These are phyloP conservation scores for Ammodramus savannarum DNA, from an alignment of 2,113 vertebrate genomes.

Conservation along the genomic window DNA sequence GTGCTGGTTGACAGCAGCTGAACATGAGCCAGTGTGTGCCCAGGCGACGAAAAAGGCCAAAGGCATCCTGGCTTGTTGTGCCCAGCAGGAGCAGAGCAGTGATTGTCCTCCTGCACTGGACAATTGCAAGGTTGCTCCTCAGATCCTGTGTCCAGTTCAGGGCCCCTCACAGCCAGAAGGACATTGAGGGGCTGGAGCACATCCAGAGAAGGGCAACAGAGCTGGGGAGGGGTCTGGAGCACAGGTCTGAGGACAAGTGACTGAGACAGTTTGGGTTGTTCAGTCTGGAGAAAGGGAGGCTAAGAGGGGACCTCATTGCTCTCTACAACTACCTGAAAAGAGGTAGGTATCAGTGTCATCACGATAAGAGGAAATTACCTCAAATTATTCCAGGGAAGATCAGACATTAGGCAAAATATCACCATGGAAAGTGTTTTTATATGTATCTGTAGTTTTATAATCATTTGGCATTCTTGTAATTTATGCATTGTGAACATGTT, in stretches of 20 bases:
- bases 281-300: background rate
- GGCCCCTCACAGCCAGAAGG: too few species aligned
- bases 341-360: background rate
- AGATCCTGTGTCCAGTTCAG: background rate
- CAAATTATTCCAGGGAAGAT: background rate
- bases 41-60: background rate
- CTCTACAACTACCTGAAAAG: background rate
- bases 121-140: accelerated
- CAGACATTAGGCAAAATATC: background rate
- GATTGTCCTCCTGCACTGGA: accelerated
- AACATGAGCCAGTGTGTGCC: background rate
- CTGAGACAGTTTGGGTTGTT: background rate
- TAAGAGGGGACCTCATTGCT: background rate
- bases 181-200: accelerated
- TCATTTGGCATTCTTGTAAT: background rate
- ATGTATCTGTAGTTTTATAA: background rate
- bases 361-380: background rate
- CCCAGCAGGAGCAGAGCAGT: background rate
- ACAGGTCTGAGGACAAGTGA: background rate
- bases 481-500: background rate
- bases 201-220: accelerated
- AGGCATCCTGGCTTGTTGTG: background rate
- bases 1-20: background rate
- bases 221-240: accelerated
- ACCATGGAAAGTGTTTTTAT: background rate